These are phyloP conservation scores for Tarsius wallacei DNA, from an alignment of 2,797 vertebrate genomes.

Conservation along the genomic window DNA sequence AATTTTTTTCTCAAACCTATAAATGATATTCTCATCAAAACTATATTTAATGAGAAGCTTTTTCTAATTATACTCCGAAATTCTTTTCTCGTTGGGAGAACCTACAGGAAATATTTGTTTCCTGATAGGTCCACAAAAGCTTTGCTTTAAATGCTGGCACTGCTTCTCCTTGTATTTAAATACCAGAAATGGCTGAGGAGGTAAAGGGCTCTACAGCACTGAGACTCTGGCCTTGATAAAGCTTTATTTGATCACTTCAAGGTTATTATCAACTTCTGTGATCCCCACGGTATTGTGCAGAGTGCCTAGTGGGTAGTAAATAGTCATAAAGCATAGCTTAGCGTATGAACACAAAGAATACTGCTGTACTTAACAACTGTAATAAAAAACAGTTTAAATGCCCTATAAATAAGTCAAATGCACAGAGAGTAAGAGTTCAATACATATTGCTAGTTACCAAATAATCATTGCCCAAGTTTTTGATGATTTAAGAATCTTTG, in stretches of 20 bases:
- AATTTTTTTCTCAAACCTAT: neutral
- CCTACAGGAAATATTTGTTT: slow-evolving; percentile 36
- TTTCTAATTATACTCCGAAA: neutral
- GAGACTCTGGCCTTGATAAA: neutral
- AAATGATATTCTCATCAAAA: neutral
- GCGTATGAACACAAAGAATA: neutral
- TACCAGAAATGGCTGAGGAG: neutral
- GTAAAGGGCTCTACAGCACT: neutral
- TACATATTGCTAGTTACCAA: slow-evolving; percentile 33
- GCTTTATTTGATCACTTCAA: neutral
- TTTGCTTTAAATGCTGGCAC: neutral
- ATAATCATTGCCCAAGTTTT: slow-evolving; percentile 21
- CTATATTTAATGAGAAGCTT: neutral
- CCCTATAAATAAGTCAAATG: neutral
- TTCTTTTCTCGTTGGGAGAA: neutral
- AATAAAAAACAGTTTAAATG: slow-evolving; percentile 1
- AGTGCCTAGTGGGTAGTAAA: neutral
- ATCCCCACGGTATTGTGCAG: neutral
- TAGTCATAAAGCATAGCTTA: neutral
- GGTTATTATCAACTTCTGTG: neutral
- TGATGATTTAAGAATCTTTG: neutral
- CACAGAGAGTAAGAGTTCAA: neutral
- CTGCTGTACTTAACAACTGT: neutral
- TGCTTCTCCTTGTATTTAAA: neutral
- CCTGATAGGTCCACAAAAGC: neutral